Percentiles rank a stretch among this genome's conserved stretches.
Evolutionary conservation across 1,140 invertebrate species (phyloP).

Genomic region (Sitophilus oryzae): DNA sequence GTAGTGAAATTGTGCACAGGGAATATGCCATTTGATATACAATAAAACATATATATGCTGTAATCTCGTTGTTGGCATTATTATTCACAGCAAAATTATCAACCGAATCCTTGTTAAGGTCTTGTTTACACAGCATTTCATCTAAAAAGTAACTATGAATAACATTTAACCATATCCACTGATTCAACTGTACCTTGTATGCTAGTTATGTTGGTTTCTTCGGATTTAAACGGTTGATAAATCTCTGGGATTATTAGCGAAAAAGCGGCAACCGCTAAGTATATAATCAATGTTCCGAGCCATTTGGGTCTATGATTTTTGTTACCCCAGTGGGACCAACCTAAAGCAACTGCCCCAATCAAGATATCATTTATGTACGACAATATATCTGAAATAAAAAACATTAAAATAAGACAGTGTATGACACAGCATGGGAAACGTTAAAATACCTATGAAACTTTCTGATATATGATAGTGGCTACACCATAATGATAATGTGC

Average conservation of each 20-base stretch:
- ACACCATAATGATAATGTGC: conserved; percentile 47
- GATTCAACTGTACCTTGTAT: conserved; percentile 13
- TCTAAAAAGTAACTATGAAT: conserved; percentile 8
- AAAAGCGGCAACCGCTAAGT: conserved; percentile 51
- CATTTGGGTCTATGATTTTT: conserved; percentile 54
- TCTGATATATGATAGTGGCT: conserved; percentile 33
- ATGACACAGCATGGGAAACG: too few relatives aligned
- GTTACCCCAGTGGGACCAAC: conserved; percentile 55
- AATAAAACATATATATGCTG: conserved; percentile 51
- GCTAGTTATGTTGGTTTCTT: conserved; percentile 20
- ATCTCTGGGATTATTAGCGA: conserved; percentile 52
- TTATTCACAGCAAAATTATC: background rate
- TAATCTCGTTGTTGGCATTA: conserved; percentile 16
- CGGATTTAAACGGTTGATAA: conserved; percentile 23
- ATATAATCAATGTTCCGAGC: conserved; percentile 52
- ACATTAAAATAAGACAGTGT: background rate
- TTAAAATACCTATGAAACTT: conserved; percentile 30
- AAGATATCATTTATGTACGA: conserved; percentile 51
- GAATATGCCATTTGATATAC: conserved; percentile 54
- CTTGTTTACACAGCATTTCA: conserved; percentile 7
- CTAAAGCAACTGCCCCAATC: conserved; percentile 49
- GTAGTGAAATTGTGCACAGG: conserved; percentile 56
- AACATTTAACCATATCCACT: background rate
- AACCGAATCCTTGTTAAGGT: too few relatives aligned
- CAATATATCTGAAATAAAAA: conserved; percentile 51